phyloP scores from a whole-genome alignment of 2,797 vertebrate species.

The Masticophis lateralis region DNA sequence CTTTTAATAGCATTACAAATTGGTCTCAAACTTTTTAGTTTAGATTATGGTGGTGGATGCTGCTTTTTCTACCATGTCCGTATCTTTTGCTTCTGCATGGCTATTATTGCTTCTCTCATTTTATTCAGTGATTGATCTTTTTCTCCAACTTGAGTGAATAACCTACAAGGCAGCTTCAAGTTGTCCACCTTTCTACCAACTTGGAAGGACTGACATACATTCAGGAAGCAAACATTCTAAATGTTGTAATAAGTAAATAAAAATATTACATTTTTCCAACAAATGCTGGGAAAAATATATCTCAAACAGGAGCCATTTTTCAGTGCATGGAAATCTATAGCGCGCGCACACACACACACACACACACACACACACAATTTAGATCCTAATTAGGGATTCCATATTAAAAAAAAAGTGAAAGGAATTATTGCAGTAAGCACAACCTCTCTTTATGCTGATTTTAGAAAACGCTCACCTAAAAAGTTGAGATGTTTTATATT shows the following conservation, averaged over 20 bases:
- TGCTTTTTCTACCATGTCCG: not conserved
- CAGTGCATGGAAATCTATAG: not conserved
- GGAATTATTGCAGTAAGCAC: not conserved
- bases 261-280: not conserved
- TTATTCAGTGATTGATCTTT: not conserved
- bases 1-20: not conserved
- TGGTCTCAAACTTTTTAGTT: not conserved
- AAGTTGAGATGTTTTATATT: conserved; percentile 31
- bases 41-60: not conserved
- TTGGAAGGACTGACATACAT: not conserved
- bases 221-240: not conserved
- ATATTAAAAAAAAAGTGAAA: not conserved
- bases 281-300: not conserved
- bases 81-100: not conserved
- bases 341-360: not conserved
- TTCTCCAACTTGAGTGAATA: not conserved
- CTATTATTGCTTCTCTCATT: not conserved
- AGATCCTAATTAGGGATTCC: not conserved
- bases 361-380: not conserved
- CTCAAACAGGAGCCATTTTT: conserved; percentile 8
- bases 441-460: conserved; percentile 9
- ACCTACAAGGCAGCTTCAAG: not conserved
- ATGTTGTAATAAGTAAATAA: not conserved
- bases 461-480: conserved; percentile 32
- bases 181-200: not conserved